phyloP scores from a whole-genome alignment of 2,888 invertebrate species.

The Phlogophora meticulosa region DNA sequence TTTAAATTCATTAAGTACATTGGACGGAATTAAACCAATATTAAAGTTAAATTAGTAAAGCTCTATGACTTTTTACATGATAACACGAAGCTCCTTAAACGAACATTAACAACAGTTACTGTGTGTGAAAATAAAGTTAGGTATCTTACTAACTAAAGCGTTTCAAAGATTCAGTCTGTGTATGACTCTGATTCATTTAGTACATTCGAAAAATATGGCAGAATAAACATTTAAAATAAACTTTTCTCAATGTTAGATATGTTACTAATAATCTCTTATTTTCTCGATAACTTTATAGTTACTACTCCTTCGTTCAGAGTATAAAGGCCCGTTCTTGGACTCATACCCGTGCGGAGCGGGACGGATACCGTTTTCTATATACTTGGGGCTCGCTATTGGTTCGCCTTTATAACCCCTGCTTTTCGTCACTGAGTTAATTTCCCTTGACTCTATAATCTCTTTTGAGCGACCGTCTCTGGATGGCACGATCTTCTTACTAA shows the following conservation, averaged over 20 bases:
- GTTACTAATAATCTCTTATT: conserved; percentile 87
- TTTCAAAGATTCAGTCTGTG: conserved; percentile 85
- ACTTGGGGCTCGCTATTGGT: conserved; percentile 86
- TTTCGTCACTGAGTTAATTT: conserved; percentile 93
- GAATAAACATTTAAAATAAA: conserved; percentile 71
- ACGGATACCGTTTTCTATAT: conserved; percentile 90
- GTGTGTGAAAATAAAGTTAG: conserved; percentile 79
- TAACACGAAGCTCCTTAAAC: conserved; percentile 76
- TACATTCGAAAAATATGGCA: conserved; percentile 82
- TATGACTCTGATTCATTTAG: conserved; percentile 82
- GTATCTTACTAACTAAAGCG: conserved; percentile 80
- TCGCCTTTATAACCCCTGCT: conserved; percentile 91
- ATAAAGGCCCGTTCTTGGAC: conserved; percentile 82
- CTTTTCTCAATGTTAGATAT: conserved; percentile 54
- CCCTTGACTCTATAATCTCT: conserved; percentile 93
- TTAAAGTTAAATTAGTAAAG: conserved; percentile 88
- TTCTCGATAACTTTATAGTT: conserved; percentile 88
- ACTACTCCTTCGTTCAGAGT: conserved; percentile 85
- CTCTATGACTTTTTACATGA: conserved; percentile 89
- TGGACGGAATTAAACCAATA: conserved; percentile 81
- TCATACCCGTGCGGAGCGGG: conserved; percentile 80
- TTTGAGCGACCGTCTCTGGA: conserved; percentile 92
- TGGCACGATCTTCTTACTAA: conserved; percentile 93
- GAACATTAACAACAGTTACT: conserved; percentile 78
- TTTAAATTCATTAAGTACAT: conserved; percentile 72